Evolutionary conservation across 2,113 vertebrate genomes (phyloP).

Genomic region (Lepus americanus): DNA sequence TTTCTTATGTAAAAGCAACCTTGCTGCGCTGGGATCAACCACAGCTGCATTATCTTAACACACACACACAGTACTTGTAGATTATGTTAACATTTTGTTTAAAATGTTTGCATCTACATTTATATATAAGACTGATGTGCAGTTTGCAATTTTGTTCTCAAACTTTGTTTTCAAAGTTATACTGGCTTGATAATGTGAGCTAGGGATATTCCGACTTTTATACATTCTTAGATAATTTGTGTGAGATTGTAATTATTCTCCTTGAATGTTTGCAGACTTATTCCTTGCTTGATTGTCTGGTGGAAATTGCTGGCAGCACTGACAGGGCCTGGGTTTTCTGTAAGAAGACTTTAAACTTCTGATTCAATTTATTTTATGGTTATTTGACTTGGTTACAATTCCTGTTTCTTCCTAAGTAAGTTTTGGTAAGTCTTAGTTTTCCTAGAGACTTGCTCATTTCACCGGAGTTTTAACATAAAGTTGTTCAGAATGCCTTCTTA

Average conservation of each 20-base stretch:
- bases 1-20: constrained; percentile 43
- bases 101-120: not conserved
- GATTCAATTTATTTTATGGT: not conserved
- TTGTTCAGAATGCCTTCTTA: constrained; percentile 8
- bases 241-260: constrained; percentile 3
- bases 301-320: not conserved
- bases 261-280: not conserved
- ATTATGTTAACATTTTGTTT: not conserved
- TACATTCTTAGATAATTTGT: not conserved
- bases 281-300: constrained; percentile 20
- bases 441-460: constrained; percentile 16
- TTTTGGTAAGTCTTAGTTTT: not conserved
- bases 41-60: not conserved
- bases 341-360: constrained; percentile 10
- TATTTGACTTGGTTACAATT: not conserved
- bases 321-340: not conserved
- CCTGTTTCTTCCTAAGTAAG: constrained; percentile 27
- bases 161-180: not conserved
- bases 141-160: constrained; percentile 38
- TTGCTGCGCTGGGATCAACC: not conserved
- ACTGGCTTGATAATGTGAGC: not conserved
- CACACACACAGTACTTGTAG: not conserved
- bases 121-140: not conserved
- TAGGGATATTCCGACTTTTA: not conserved
- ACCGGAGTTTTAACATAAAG: constrained; percentile 15